Percentiles rank a stretch among this genome's conserved stretches.
Evolutionary conservation across 2,113 vertebrate species (phyloP).

Genomic region (Illadopsis cleaveri): DNA sequence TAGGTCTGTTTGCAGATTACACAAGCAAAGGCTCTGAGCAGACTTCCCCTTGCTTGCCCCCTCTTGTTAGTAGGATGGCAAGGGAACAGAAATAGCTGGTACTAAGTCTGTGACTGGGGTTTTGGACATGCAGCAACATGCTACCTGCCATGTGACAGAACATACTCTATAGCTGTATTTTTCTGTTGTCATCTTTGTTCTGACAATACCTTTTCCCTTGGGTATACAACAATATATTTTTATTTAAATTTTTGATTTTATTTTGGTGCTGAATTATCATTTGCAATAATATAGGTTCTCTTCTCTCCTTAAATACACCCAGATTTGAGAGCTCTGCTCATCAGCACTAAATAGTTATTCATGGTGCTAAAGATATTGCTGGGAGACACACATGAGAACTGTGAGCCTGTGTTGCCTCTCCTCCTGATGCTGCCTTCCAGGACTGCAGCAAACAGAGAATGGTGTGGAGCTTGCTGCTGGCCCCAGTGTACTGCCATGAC

Average conservation of each 20-base stretch:
- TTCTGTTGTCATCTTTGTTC: background rate
- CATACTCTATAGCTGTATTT: background rate
- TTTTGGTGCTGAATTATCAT: background rate
- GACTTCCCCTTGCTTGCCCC: background rate
- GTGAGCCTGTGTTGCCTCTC: background rate
- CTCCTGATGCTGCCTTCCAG: rapidly evolving
- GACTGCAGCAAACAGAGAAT: background rate
- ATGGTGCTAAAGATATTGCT: background rate
- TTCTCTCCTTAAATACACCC: background rate
- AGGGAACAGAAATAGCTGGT: background rate
- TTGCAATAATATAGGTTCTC: background rate
- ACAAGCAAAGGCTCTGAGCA: background rate
- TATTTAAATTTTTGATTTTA: background rate
- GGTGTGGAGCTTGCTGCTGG: background rate
- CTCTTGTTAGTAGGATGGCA: background rate
- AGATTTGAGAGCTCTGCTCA: background rate
- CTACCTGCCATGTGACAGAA: background rate
- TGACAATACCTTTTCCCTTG: background rate
- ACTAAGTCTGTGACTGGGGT: background rate
- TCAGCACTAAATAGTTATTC: background rate
- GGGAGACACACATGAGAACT: rapidly evolving
- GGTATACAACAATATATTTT: background rate
- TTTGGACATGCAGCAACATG: background rate
- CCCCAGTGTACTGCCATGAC: too few species aligned
- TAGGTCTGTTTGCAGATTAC: background rate